These are phyloP conservation scores for Mayetiola destructor DNA, from an alignment of 2,888 invertebrate genomes.

Conservation along the genomic window DNA sequence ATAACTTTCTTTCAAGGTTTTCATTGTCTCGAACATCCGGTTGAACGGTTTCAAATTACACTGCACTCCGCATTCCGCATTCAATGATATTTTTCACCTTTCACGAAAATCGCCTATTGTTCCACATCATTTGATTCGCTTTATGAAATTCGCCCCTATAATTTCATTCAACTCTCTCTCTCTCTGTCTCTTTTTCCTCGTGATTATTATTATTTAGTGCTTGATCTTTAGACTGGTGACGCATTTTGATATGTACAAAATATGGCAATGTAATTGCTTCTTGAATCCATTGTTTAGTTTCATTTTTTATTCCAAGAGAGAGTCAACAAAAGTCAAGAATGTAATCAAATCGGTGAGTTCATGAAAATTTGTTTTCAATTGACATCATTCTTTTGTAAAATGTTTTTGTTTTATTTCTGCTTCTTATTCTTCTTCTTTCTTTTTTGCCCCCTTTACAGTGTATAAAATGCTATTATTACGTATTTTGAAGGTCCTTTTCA, in stretches of 20 bases:
- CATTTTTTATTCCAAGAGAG: no score
- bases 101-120: constrained; percentile 1
- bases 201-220: not conserved
- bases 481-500: no score
- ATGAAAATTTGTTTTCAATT: not conserved
- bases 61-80: not conserved
- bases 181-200: not conserved
- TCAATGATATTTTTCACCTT: constrained; percentile 5
- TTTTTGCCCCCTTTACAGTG: no score
- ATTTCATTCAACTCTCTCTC: not conserved
- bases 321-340: constrained; percentile 11
- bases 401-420: no score
- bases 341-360: constrained; percentile 7
- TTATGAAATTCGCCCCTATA: not conserved
- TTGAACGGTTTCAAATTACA: constrained; percentile 14
- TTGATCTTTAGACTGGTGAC: not conserved
- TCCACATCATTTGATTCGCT: not conserved
- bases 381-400: constrained; percentile 2
- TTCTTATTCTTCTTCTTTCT: no score
- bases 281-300: no score
- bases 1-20: not conserved
- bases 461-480: no score
- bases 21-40: constrained; percentile 13
- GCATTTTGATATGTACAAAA: no score
- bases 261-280: not conserved